Conservation (phyloP, 2,888 invertebrate species). For the Beris morrisii region DNA sequence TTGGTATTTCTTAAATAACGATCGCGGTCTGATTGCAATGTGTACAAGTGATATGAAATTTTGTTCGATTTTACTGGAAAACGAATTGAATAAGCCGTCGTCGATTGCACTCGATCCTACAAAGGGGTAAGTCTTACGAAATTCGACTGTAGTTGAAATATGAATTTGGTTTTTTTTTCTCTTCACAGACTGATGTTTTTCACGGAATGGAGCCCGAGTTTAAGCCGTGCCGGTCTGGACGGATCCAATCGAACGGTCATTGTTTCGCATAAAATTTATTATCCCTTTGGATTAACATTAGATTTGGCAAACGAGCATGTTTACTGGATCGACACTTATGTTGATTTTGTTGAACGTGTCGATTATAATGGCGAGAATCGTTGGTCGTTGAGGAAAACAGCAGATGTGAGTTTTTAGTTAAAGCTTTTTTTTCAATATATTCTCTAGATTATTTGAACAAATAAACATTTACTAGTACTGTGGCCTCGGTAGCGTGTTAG, state of each 20-base stretch:
- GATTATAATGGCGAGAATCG: conserved; percentile 74
- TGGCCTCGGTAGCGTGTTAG: too few species aligned
- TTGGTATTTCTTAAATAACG: conserved; percentile 80
- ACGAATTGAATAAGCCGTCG: conserved; percentile 67
- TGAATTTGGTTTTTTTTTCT: conserved; percentile 26
- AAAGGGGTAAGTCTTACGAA: conserved; percentile 59
- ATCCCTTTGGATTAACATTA: conserved; percentile 72
- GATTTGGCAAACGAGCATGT: conserved; percentile 71
- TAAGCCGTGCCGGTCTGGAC: conserved; percentile 68
- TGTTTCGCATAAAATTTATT: conserved; percentile 71
- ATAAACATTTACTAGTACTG: too few species aligned
- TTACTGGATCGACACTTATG: conserved; percentile 81
- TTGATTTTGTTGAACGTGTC: conserved; percentile 76
- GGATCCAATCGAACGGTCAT: conserved; percentile 65
- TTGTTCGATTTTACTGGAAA: conserved; percentile 72
- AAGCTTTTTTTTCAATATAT: background rate
- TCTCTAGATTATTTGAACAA: too few species aligned
- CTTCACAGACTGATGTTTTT: conserved; percentile 69
- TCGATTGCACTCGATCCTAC: conserved; percentile 80
- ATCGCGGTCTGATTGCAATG: conserved; percentile 69
- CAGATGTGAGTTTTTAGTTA: conserved; percentile 47
- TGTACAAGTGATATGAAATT: conserved; percentile 65
- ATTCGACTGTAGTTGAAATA: background rate
- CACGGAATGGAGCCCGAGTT: conserved; percentile 69
- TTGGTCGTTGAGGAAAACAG: conserved; percentile 52